These are phyloP conservation scores for Desmodus rotundus DNA, from an alignment of 2,113 vertebrate genomes.

Conservation along the genomic window DNA sequence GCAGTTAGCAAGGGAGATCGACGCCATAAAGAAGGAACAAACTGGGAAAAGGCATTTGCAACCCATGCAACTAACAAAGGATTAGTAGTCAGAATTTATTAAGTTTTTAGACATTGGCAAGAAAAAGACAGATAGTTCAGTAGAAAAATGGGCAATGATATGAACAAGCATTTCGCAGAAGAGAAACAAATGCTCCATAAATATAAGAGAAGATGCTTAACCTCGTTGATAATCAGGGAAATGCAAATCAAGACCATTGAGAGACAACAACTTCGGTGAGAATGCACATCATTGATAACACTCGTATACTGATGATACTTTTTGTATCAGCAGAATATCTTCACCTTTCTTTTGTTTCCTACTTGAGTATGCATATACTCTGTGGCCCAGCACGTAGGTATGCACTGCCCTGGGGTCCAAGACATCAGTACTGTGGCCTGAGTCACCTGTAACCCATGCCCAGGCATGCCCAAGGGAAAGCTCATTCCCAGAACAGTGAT, in stretches of 20 bases:
- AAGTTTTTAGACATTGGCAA: slow-evolving; percentile 2
- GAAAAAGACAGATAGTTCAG: neutral
- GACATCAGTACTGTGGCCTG: neutral
- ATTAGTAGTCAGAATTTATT: slow-evolving; percentile 6
- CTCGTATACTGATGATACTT: neutral
- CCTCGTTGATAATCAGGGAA: neutral
- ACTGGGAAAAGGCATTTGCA: neutral
- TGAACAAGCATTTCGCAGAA: neutral
- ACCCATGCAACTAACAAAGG: neutral
- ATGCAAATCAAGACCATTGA: neutral
- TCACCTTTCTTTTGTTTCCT: neutral
- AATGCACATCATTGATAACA: neutral
- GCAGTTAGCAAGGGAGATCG: neutral
- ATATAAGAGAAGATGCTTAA: neutral
- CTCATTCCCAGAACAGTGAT: neutral
- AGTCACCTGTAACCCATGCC: neutral
- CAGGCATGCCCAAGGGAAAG: neutral
- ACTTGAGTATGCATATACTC: neutral
- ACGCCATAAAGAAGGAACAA: neutral
- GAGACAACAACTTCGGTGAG: neutral
- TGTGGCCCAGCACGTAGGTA: neutral
- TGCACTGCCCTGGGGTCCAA: neutral
- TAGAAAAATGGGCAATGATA: neutral
- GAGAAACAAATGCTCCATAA: neutral
- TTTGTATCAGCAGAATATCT: neutral